Evolutionary conservation across 2,888 invertebrate genomes (phyloP).

Genomic region (Eupithecia dodoneata): DNA sequence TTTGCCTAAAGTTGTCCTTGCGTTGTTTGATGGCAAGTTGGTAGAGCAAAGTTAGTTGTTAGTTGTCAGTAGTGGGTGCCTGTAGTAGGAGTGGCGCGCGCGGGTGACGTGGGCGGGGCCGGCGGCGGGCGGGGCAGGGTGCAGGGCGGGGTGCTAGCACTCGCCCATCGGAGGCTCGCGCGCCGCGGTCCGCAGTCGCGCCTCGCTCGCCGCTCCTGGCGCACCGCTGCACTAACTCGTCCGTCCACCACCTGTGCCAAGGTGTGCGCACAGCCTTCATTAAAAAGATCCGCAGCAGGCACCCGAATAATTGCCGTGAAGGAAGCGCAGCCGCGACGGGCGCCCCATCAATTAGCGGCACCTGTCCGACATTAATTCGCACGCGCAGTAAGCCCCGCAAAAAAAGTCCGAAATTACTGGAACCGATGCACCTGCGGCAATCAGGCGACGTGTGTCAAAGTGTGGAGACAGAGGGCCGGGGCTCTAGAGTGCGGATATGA

Average conservation of each 20-base stretch:
- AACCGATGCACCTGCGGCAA: constrained; percentile 79
- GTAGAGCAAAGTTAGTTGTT: constrained; percentile 22
- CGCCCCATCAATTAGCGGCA: constrained; percentile 77
- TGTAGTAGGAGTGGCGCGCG: constrained; percentile 53
- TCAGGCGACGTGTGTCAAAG: constrained; percentile 49
- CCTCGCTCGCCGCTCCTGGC: constrained; percentile 65
- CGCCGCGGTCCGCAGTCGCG: constrained; percentile 70
- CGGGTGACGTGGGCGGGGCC: constrained; percentile 67
- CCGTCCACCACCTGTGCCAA: constrained; percentile 60
- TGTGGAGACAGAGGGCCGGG: constrained; percentile 43
- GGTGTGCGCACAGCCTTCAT: constrained; percentile 69
- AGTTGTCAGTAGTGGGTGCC: constrained; percentile 62
- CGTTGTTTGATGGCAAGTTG: constrained; percentile 22
- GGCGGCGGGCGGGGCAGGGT: constrained; percentile 75
- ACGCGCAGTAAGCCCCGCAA: constrained; percentile 73
- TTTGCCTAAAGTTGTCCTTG: background rate
- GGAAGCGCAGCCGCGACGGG: constrained; percentile 69
- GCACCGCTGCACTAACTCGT: constrained; percentile 57
- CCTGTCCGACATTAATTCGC: constrained; percentile 81
- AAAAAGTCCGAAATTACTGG: constrained; percentile 79
- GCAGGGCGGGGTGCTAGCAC: constrained; percentile 65
- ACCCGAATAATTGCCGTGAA: constrained; percentile 81
- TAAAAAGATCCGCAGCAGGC: constrained; percentile 66
- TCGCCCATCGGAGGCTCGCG: constrained; percentile 70
- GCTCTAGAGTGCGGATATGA: constrained; percentile 66